Conservation (phyloP, 2,113 vertebrate genomes). For the Psilopsiagon aymara region DNA sequence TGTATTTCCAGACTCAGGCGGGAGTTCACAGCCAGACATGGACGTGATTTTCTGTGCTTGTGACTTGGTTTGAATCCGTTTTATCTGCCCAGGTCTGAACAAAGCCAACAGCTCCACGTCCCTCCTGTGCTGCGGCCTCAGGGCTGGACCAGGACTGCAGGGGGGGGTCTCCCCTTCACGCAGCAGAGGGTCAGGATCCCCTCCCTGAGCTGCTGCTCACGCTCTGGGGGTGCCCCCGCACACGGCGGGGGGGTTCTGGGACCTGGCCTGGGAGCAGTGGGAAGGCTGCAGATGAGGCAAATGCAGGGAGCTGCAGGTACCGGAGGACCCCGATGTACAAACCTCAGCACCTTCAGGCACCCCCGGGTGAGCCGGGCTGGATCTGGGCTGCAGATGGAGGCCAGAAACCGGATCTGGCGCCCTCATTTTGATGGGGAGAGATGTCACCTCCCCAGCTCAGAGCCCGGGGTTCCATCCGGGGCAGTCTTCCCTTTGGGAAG, state of each 20-base stretch:
- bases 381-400: neutral
- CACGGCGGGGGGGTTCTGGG: neutral
- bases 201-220: neutral
- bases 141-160: neutral
- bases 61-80: neutral
- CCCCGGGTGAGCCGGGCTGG: neutral
- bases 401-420: accelerated
- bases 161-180: neutral
- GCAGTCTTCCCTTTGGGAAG: neutral
- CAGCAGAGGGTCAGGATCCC: neutral
- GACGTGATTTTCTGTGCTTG: neutral
- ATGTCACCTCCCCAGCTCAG: neutral
- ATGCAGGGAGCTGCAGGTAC: neutral
- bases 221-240: neutral
- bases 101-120: neutral
- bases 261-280: neutral
- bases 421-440: neutral
- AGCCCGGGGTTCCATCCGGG: neutral
- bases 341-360: accelerated
- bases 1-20: too few relatives aligned
- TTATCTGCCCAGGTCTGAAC: neutral
- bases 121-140: neutral
- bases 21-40: neutral
- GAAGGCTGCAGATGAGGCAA: neutral
- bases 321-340: neutral